These are phyloP conservation scores for Dendrolimus kikuchii DNA, from an alignment of 1,140 invertebrate species.

Conservation along the genomic window DNA sequence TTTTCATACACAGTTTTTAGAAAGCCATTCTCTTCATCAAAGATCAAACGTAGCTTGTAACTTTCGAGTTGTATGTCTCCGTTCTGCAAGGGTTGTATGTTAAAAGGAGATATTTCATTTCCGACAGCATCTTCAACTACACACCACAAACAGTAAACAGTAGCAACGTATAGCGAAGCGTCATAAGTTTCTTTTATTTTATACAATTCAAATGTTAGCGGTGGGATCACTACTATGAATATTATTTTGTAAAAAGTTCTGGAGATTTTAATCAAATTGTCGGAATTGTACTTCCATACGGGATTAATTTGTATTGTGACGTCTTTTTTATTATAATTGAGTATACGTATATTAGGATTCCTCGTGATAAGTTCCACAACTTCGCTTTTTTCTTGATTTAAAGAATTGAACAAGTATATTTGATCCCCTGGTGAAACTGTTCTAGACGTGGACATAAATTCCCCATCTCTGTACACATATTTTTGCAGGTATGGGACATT, in stretches of 20 bases:
- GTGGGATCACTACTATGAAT: constrained; percentile 80
- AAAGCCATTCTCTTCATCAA: constrained; percentile 83
- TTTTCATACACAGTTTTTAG: constrained; percentile 69
- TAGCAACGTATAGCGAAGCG: constrained; percentile 62
- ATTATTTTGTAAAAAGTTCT: constrained; percentile 78
- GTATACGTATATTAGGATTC: constrained; percentile 76
- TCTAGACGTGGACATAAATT: constrained; percentile 74
- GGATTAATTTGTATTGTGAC: constrained; percentile 82
- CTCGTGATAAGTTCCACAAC: constrained; percentile 79
- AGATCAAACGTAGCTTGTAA: constrained; percentile 77
- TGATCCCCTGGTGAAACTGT: constrained; percentile 68
- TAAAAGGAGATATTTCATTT: constrained; percentile 55
- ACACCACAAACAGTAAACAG: constrained; percentile 78
- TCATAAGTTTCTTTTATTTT: constrained; percentile 61
- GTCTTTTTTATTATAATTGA: constrained; percentile 74
- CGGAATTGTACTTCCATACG: constrained; percentile 75
- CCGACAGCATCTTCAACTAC: constrained; percentile 40
- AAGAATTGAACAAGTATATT: constrained; percentile 83
- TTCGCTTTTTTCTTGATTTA: constrained; percentile 80
- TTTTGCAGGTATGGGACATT: constrained; percentile 80
- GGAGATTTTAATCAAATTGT: constrained; percentile 67
- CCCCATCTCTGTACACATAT: constrained; percentile 80
- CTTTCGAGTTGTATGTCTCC: constrained; percentile 87
- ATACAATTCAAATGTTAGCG: constrained; percentile 80
- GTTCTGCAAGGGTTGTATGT: constrained; percentile 72